A percentile compares a stretch with the other conserved stretches of the same genome.
These are phyloP conservation scores for Poicephalus gulielmi DNA, from an alignment of 2,113 vertebrate species.

Conservation along the genomic window DNA sequence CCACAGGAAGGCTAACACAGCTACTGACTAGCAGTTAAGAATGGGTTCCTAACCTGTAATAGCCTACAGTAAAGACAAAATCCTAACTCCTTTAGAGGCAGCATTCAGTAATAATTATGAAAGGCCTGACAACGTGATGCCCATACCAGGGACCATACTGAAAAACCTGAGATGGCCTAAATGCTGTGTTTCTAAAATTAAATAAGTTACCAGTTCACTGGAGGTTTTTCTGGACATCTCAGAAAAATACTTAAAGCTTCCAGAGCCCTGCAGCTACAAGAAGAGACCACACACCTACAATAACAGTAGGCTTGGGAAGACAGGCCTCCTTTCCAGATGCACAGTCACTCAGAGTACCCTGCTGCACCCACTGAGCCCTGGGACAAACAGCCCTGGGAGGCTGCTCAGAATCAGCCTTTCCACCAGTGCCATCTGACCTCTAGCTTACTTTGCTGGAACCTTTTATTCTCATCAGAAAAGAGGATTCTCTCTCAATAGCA, in stretches of 20 bases:
- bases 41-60: neutral
- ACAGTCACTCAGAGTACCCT: rapidly evolving
- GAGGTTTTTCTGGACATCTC: neutral
- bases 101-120: neutral
- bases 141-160: neutral
- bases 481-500: neutral
- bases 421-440: neutral
- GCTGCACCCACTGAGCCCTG: neutral
- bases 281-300: neutral
- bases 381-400: neutral
- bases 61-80: neutral
- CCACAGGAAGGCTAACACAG: neutral
- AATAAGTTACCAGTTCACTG: neutral
- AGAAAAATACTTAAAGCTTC: neutral
- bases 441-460: neutral
- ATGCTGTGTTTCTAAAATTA: neutral
- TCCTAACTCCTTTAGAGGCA: neutral
- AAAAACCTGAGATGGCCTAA: neutral
- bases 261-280: neutral
- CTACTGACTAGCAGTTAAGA: neutral
- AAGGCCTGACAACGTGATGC: neutral
- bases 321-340: neutral
- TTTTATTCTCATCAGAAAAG: neutral
- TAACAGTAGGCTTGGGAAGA: neutral
- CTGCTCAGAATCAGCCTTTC: neutral